These are phyloP conservation scores for Sitta carolinensis DNA, from an alignment of 2,797 vertebrate genomes.

Conservation along the genomic window DNA sequence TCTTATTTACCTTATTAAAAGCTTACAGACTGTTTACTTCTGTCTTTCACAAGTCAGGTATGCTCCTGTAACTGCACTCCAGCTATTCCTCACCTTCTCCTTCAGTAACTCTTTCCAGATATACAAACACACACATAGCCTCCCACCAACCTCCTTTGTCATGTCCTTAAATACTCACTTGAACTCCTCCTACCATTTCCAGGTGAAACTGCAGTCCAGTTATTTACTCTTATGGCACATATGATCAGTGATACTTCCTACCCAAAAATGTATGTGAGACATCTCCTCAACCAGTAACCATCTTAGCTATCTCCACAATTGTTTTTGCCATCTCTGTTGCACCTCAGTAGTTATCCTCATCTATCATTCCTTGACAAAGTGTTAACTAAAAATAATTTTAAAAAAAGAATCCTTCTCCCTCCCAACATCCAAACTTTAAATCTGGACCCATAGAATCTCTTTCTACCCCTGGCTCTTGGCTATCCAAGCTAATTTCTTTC, in stretches of 20 bases:
- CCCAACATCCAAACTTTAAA: not conserved
- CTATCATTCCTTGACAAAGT: not conserved
- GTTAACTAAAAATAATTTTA: not conserved
- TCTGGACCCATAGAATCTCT: not conserved
- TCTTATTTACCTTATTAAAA: slow-evolving; percentile 33
- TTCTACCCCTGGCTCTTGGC: not conserved
- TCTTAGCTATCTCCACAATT: not conserved
- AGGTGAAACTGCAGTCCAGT: not conserved
- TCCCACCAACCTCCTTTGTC: not conserved
- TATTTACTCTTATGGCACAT: not conserved
- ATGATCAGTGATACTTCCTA: accelerated
- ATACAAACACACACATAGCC: not conserved
- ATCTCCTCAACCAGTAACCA: not conserved
- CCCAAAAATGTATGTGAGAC: not conserved
- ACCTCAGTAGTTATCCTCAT: not conserved
- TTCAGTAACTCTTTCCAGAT: not conserved
- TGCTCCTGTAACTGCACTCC: not conserved
- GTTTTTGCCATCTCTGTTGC: not conserved
- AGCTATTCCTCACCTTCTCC: not conserved
- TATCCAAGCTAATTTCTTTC: not conserved
- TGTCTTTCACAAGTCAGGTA: not conserved
- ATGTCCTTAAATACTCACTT: not conserved
- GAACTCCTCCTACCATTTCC: not conserved
- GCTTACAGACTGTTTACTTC: slow-evolving; percentile 6
- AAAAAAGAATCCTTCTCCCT: not conserved